These are phyloP conservation scores for Temnothorax unifasciatus DNA, from an alignment of 2,888 invertebrate genomes.

Conservation along the genomic window DNA sequence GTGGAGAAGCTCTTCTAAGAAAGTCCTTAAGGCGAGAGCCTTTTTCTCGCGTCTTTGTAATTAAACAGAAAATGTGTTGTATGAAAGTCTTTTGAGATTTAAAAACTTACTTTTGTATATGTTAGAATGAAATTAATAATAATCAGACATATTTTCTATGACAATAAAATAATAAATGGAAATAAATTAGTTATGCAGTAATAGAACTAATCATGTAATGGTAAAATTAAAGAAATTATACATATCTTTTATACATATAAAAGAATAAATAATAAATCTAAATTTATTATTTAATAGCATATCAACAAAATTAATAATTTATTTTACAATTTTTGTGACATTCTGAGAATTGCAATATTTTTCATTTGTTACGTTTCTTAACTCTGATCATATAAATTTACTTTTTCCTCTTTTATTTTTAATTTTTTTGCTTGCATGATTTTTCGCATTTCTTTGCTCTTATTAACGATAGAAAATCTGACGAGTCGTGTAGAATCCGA, in stretches of 20 bases:
- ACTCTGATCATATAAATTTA: no score
- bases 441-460: no score
- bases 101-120: not conserved
- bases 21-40: constrained; percentile 2
- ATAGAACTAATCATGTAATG: not conserved
- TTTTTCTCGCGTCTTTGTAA: not conserved
- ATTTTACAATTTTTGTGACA: not conserved
- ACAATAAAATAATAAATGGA: not conserved
- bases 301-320: not conserved
- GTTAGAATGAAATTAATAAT: not conserved
- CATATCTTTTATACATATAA: not conserved
- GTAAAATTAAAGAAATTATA: not conserved
- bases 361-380: constrained; percentile 48
- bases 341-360: not conserved
- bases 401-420: no score
- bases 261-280: not conserved
- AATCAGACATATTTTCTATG: not conserved
- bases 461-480: no score
- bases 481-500: no score
- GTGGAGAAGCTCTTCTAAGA: not conserved
- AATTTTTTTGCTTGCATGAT: no score
- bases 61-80: constrained; percentile 16
- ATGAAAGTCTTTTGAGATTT: not conserved
- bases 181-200: not conserved
- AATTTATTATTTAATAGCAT: not conserved